Percentiles rank a stretch among this genome's conserved stretches.
Evolutionary conservation across 2,113 vertebrate genomes (phyloP).

Genomic region (Redunca redunca): DNA sequence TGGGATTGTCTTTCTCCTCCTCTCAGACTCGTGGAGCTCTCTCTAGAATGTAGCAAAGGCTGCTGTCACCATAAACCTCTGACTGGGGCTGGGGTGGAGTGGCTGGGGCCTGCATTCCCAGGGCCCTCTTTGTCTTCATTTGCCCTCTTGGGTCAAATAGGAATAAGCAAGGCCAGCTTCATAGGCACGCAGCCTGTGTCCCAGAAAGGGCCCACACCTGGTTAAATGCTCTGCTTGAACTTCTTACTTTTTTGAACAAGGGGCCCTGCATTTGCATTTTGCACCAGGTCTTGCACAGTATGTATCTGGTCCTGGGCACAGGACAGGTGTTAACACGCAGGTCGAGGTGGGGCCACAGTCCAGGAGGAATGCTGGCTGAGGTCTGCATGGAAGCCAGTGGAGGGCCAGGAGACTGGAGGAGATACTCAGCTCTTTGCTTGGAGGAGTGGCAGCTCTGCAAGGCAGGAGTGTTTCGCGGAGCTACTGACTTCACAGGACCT

Average conservation of each 20-base stretch:
- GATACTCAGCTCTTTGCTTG: background rate
- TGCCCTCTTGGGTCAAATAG: background rate
- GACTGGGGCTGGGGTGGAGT: no score
- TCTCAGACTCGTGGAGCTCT: background rate
- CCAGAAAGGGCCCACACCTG: background rate
- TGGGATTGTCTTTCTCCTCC: background rate
- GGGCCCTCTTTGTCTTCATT: background rate
- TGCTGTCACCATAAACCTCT: background rate
- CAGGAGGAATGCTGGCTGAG: background rate
- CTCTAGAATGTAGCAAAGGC: background rate
- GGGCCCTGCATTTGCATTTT: background rate
- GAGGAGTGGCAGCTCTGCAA: background rate
- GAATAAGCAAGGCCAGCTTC: background rate
- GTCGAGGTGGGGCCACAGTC: background rate
- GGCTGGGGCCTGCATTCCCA: background rate
- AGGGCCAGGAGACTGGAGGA: background rate
- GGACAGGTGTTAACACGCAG: background rate
- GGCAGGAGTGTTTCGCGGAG: background rate
- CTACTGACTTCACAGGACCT: background rate
- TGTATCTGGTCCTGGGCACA: background rate
- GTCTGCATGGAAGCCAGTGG: background rate
- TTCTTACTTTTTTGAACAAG: background rate
- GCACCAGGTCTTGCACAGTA: background rate
- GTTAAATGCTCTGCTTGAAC: background rate
- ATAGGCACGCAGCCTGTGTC: rapidly evolving